phyloP scores from a whole-genome alignment of 2,797 vertebrate species.

The Xyrichtys novacula region DNA sequence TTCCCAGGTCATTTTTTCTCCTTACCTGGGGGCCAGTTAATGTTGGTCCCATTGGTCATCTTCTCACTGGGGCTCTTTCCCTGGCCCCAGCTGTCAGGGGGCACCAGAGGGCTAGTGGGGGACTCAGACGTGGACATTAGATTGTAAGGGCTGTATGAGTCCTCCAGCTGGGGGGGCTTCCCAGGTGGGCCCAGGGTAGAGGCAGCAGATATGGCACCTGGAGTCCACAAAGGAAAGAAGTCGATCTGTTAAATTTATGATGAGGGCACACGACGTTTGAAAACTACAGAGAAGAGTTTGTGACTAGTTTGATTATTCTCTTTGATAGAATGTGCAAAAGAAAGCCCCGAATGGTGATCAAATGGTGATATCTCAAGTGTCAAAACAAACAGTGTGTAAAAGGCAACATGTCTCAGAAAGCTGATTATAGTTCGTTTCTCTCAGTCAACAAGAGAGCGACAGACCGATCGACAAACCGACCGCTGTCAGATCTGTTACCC shows the following conservation, averaged over 20 bases:
- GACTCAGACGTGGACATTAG: conserved; percentile 94
- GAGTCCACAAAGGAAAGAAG: conserved; percentile 6
- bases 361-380: background rate
- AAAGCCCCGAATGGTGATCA: background rate
- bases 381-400: background rate
- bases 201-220: conserved; percentile 95
- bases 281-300: no score
- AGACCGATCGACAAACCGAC: background rate
- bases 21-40: conserved; percentile 98
- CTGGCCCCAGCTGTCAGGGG: conserved; percentile 96
- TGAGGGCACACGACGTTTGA: no score
- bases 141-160: conserved; percentile 96
- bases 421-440: no score
- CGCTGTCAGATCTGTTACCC: background rate
- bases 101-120: conserved; percentile 91
- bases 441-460: no score
- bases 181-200: conserved; percentile 91
- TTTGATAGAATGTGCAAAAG: background rate
- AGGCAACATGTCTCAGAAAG: no score
- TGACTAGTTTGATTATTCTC: background rate
- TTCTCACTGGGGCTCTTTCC: conserved; percentile 96
- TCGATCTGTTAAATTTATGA: no score
- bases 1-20: no score
- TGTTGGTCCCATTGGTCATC: conserved; percentile 96
- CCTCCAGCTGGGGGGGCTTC: conserved; percentile 92